Base-by-base conservation (phyloP, 2,888 invertebrate species). In the Plagodis dolabraria region DNA sequence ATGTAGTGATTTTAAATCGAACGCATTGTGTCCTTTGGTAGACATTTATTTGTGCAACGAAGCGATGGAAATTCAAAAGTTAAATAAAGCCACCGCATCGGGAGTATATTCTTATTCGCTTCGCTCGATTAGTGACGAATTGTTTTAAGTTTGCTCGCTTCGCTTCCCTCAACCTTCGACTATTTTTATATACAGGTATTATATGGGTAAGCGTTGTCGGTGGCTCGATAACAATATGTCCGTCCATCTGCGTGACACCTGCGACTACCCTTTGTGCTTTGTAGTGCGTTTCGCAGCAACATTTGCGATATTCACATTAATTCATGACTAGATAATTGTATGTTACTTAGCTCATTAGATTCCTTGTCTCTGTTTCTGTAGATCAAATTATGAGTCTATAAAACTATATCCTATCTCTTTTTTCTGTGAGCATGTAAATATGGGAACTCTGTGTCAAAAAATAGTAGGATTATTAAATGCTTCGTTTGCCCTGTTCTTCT, bases 341-440 rank as follows among this genome's bases (percentile, higher is more conserved):
- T 49, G 22, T 22, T 22, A 22, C 22, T 22, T 51, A 60, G 55
- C 55, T 60, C 52, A 51, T 60, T 52, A 47, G 12, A 45, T 60
- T 60, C 60, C 56, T 53, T 60, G 60, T 60, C 45, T 56, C 48
- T 35, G 60, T 55, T 60, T 22, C 54, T 51, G 47, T 55, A 55
- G 47, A 59, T 51, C 38, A 60, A 60, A 55, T 44, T 36, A 56
- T 50, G 40, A 34, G 9, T 60, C 48, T 60, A 60, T 45, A 60
- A 56, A 60, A 60, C 52, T 60, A 60, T 52, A 55, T 53, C 38
- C 45, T 58, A 53, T 44, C 10, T 33, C 46, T 53, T n/a, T 53
- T 49, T 47, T 38, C 10, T n/a, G 42, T 42, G 46, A 35, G 35
- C 46, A 52, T 55, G 48, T 60, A 60, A 60, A 60, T 60, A 56